phyloP scores from a whole-genome alignment of 2,113 vertebrate species.

The Sinosuthora webbiana region DNA sequence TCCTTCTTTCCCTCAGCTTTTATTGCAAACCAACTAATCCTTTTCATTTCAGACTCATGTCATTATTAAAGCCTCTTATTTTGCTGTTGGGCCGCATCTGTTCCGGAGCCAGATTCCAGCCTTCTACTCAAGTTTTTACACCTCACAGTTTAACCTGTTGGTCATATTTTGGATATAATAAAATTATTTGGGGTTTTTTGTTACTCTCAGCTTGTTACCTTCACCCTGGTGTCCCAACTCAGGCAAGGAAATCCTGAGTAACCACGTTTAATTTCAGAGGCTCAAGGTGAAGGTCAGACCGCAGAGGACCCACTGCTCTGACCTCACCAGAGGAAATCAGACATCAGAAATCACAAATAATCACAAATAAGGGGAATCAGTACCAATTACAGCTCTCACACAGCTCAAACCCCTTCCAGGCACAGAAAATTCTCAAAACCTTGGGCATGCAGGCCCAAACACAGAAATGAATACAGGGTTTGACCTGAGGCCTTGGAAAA shows the following conservation, averaged over 20 bases:
- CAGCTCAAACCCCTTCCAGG: neutral
- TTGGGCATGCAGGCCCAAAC: neutral
- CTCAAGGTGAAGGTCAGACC: neutral
- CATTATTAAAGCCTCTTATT: constrained; percentile 20
- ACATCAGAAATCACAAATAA: no score
- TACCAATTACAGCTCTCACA: neutral
- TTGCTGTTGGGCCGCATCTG: neutral
- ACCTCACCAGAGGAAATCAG: neutral
- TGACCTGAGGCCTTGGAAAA: no score
- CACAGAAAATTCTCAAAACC: neutral
- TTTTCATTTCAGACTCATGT: constrained; percentile 34
- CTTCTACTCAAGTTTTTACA: neutral
- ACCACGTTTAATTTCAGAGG: neutral
- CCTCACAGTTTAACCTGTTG: neutral
- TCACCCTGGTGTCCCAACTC: neutral
- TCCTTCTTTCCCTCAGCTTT: neutral
- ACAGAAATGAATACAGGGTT: neutral
- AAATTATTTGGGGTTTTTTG: neutral
- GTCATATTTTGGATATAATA: neutral
- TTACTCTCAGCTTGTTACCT: neutral
- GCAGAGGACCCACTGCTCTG: neutral
- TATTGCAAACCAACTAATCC: neutral
- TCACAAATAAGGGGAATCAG: neutral
- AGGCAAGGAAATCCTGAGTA: neutral
- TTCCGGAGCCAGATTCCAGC: neutral